phyloP scores from a whole-genome alignment of 2,113 vertebrate genomes.

The Corydoras maculifer region DNA sequence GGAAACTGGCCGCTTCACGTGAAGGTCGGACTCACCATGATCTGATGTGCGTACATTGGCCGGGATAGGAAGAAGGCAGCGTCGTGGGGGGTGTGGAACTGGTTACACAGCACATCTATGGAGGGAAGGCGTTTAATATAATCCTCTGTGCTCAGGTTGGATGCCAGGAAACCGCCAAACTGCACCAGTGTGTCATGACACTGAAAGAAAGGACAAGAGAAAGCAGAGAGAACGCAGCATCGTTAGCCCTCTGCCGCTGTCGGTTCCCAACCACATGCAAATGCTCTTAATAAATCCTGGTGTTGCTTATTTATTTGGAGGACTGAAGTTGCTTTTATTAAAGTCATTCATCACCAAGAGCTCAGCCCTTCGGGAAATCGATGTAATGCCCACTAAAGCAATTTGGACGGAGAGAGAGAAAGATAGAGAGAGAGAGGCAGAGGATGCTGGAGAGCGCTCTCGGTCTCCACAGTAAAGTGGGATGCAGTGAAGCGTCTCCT shows the following conservation, averaged over 20 bases:
- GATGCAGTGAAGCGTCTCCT: not conserved
- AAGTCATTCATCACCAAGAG: conserved; percentile 65
- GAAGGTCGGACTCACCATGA: conserved; percentile 76
- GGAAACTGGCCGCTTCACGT: no score
- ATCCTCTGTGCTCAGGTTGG: conserved; percentile 97
- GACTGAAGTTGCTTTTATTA: conserved; percentile 69
- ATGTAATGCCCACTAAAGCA: conserved; percentile 51
- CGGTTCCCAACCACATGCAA: conserved; percentile 34
- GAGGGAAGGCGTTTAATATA: conserved; percentile 97
- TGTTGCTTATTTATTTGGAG: conserved; percentile 64
- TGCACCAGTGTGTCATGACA: conserved; percentile 97
- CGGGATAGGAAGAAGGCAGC: conserved; percentile 96
- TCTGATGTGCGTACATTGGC: conserved; percentile 97
- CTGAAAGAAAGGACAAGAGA: conserved; percentile 52
- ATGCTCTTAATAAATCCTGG: conserved; percentile 66
- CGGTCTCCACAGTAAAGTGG: not conserved
- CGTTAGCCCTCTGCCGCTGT: no score
- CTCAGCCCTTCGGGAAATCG: conserved; percentile 55
- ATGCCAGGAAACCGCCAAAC: conserved; percentile 96
- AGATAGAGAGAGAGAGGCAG: conserved; percentile 4
- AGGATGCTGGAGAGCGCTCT: no score
- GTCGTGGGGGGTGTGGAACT: conserved; percentile 94
- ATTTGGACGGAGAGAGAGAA: conserved; percentile 29
- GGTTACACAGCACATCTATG: conserved; percentile 92
- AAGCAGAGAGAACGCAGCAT: conserved; percentile 25